Conservation (phyloP, 2,888 invertebrate genomes). For the Tipula helvola region DNA sequence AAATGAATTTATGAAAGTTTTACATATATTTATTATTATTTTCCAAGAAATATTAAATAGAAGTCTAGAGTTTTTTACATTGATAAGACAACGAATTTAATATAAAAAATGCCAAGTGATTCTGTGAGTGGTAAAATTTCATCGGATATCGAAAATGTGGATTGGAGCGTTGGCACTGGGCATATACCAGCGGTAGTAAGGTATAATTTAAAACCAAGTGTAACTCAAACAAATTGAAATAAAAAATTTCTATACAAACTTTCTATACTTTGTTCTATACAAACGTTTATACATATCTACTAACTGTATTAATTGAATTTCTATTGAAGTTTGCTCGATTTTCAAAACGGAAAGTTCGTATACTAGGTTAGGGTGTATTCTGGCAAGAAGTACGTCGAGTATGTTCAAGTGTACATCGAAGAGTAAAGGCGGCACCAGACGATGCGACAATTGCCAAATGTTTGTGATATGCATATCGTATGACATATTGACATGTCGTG, state of each 20-base stretch:
- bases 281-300: too few relatives aligned
- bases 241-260: background rate
- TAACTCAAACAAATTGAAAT: too few relatives aligned
- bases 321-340: background rate
- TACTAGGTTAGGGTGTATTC: too few relatives aligned
- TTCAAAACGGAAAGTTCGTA: background rate
- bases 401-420: too few relatives aligned
- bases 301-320: background rate
- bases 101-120: constrained; percentile 45
- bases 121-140: constrained; percentile 51
- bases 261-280: too few relatives aligned
- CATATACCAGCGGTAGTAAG: constrained; percentile 32
- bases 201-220: constrained; percentile 20
- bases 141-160: constrained; percentile 54
- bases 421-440: too few relatives aligned
- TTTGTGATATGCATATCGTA: too few relatives aligned
- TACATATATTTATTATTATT: background rate
- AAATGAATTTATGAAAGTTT: background rate
- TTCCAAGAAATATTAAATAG: background rate
- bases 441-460: too few relatives aligned
- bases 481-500: too few relatives aligned
- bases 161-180: constrained; percentile 40
- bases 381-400: too few relatives aligned
- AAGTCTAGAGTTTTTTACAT: background rate
- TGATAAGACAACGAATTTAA: background rate